Evolutionary conservation across 2,888 invertebrate species (phyloP).

Genomic region (Elegia similella): DNA sequence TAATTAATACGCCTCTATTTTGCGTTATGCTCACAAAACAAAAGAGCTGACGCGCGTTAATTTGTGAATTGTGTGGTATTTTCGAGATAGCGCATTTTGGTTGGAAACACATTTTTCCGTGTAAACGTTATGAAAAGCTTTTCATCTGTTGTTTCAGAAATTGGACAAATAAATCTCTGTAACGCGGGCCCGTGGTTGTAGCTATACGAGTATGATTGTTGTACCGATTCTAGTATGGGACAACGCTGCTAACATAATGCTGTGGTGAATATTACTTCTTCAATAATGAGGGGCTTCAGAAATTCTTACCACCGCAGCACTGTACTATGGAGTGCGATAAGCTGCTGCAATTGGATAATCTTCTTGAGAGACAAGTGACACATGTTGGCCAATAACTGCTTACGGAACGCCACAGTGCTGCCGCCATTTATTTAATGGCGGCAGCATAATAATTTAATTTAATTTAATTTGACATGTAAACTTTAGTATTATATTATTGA

Average conservation of each 20-base stretch:
- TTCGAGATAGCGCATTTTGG: slow-evolving; percentile 22
- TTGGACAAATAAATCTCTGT: slow-evolving; percentile 11
- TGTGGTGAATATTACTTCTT: too few relatives aligned
- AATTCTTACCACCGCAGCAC: too few relatives aligned
- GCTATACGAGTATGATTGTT: background rate
- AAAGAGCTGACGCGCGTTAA: slow-evolving; percentile 61
- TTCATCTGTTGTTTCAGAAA: slow-evolving; percentile 11
- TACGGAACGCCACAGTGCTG: too few relatives aligned
- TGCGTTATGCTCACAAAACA: slow-evolving; percentile 66
- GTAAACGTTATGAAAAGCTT: slow-evolving; percentile 13
- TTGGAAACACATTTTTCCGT: slow-evolving; percentile 8
- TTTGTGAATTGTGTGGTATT: slow-evolving; percentile 60
- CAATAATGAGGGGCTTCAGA: too few relatives aligned
- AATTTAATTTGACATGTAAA: too few relatives aligned
- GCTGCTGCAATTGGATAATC: too few relatives aligned
- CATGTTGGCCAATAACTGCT: too few relatives aligned
- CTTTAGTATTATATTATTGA: too few relatives aligned
- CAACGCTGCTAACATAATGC: background rate
- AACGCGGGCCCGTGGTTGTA: background rate
- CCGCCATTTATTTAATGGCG: too few relatives aligned
- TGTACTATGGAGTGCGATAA: too few relatives aligned
- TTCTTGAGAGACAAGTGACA: too few relatives aligned
- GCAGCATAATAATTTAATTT: too few relatives aligned
- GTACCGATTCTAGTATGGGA: background rate
- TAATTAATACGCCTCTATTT: slow-evolving; percentile 80